Evolutionary conservation across 2,113 vertebrate genomes (phyloP).

Genomic region (Rhinolophus ferrumequinum): DNA sequence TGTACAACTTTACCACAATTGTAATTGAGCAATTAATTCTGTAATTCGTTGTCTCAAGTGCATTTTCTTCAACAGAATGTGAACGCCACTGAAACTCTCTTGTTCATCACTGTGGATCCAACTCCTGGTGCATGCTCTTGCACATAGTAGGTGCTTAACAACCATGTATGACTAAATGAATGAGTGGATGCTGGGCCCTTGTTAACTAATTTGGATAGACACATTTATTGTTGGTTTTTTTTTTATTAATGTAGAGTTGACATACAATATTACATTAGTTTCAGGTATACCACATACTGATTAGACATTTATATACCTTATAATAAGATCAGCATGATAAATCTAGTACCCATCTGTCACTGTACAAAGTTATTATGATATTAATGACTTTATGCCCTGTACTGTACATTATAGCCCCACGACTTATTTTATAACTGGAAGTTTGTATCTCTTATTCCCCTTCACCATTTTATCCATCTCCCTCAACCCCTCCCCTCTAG

Average conservation of each 20-base stretch:
- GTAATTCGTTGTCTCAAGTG: background rate
- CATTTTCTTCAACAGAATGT: background rate
- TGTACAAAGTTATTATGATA: background rate
- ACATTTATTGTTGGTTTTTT: background rate
- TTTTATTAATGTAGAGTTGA: background rate
- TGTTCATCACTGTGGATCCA: background rate
- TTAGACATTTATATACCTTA: background rate
- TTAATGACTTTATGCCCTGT: background rate
- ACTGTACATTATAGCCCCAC: background rate
- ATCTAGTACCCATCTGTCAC: background rate
- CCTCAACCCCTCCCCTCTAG: background rate
- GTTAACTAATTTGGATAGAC: background rate
- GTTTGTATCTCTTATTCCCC: background rate
- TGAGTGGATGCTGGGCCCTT: background rate
- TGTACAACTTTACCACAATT: background rate
- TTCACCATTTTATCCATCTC: background rate
- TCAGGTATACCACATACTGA: background rate
- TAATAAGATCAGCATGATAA: background rate
- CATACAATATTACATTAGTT: background rate
- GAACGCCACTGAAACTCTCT: background rate
- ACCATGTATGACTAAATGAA: background rate
- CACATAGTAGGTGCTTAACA: background rate
- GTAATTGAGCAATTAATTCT: slow-evolving; percentile 14
- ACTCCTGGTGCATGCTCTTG: background rate
- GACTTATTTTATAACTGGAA: background rate